A percentile compares a stretch with the other conserved stretches of the same genome.
These are phyloP conservation scores for Oryzias dopingdopingensis DNA, from an alignment of 2,797 vertebrate genomes.

Conservation along the genomic window DNA sequence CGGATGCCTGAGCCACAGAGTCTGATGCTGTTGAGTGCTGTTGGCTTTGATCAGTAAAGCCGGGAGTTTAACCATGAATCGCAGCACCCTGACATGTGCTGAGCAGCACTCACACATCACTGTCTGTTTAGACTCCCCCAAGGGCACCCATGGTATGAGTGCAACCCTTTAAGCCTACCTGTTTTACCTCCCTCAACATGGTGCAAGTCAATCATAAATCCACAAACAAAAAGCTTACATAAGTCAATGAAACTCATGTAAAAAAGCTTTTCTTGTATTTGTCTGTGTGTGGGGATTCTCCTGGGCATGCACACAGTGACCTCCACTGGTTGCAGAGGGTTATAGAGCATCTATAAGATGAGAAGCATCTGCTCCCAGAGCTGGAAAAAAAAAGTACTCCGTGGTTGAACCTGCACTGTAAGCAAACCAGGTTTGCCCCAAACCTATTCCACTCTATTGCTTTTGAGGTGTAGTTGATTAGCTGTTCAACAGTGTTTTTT, in stretches of 20 bases:
- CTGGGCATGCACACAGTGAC: constrained; percentile 72
- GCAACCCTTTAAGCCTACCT: background rate
- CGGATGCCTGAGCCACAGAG: constrained; percentile 65
- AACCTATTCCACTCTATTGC: background rate
- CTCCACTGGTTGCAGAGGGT: constrained; percentile 68
- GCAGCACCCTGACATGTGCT: constrained; percentile 68
- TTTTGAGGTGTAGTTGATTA: background rate
- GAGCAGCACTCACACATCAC: constrained; percentile 64
- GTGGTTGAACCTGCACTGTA: background rate
- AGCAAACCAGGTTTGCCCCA: background rate
- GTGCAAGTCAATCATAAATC: constrained; percentile 25
- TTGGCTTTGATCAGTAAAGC: constrained; percentile 74
- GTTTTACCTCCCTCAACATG: constrained; percentile 1
- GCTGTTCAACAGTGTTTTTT: constrained; percentile 11
- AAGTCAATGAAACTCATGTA: constrained; percentile 8
- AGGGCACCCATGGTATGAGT: constrained; percentile 8
- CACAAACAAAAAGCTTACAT: constrained; percentile 17
- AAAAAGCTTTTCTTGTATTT: background rate
- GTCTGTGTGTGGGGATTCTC: constrained; percentile 32
- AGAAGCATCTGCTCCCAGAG: constrained; percentile 24
- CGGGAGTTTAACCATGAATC: constrained; percentile 69
- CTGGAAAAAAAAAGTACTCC: constrained; percentile 3
- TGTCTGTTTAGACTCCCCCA: constrained; percentile 58
- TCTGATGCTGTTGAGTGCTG: constrained; percentile 63
- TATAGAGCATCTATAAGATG: constrained; percentile 45